Evolutionary conservation across 2,888 invertebrate species (phyloP).

Genomic region (Dolomedes plantarius): DNA sequence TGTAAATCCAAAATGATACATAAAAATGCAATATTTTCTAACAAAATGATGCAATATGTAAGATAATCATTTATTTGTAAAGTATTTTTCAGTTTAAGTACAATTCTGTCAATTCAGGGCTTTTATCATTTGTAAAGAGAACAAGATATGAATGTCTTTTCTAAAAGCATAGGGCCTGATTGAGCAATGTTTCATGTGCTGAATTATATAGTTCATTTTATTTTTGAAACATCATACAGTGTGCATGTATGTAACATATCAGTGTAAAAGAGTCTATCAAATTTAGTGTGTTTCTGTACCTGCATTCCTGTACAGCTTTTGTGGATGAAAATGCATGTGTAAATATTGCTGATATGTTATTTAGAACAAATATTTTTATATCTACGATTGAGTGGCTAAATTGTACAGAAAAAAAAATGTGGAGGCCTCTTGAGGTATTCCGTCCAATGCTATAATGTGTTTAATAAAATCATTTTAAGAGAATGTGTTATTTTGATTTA

Average conservation of each 20-base stretch:
- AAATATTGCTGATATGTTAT: constrained; percentile 60
- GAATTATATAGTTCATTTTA: constrained; percentile 37
- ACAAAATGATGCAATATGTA: not conserved
- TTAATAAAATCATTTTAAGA: constrained; percentile 42
- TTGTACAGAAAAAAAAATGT: constrained; percentile 68
- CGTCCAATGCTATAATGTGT: constrained; percentile 63
- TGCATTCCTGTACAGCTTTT: constrained; percentile 60
- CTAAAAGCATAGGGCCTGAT: not conserved
- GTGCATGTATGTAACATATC: constrained; percentile 65
- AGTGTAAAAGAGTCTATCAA: constrained; percentile 58
- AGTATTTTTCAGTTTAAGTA: constrained; percentile 36
- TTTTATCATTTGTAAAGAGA: constrained; percentile 23
- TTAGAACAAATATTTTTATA: constrained; percentile 69
- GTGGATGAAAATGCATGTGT: constrained; percentile 44
- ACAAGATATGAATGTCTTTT: constrained; percentile 20
- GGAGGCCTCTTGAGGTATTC: constrained; percentile 46
- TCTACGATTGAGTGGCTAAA: constrained; percentile 43
- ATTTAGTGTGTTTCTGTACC: constrained; percentile 39
- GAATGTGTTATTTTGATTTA: not conserved
- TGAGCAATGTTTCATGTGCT: constrained; percentile 28
- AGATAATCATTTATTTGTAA: constrained; percentile 29
- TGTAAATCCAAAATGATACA: too few relatives aligned
- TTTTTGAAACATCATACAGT: constrained; percentile 42
- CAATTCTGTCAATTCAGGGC: constrained; percentile 35
- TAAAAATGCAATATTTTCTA: too few relatives aligned